A percentile compares a stretch with the other conserved stretches of the same genome.
phyloP scores from a whole-genome alignment of 2,113 vertebrate genomes.

The Osmerus eperlanus region DNA sequence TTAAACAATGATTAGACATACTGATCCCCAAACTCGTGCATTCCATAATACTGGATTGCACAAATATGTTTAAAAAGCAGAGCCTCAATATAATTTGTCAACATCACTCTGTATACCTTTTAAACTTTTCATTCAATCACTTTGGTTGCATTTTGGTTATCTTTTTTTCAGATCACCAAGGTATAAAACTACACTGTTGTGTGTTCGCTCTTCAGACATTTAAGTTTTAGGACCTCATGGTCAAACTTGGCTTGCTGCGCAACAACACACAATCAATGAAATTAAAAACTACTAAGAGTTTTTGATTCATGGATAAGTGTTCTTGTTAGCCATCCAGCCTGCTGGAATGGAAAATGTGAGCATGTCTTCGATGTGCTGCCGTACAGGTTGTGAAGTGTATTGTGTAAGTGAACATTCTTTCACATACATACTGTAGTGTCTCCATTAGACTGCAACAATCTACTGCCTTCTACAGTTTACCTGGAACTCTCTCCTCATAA shows the following conservation, averaged over 20 bases:
- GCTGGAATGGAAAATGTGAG: constrained; percentile 58
- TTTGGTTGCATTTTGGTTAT: constrained; percentile 65
- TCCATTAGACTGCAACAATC: constrained; percentile 13
- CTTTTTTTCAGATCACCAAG: constrained; percentile 72
- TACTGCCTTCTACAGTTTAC: constrained; percentile 57
- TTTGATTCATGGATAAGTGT: background rate
- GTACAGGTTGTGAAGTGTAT: constrained; percentile 54
- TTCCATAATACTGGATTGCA: too few species aligned
- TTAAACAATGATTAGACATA: background rate
- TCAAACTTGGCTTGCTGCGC: too few species aligned
- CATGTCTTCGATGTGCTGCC: constrained; percentile 46
- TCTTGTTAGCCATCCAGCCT: constrained; percentile 26
- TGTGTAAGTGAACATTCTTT: constrained; percentile 62
- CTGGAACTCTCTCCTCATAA: constrained; percentile 1
- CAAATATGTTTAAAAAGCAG: background rate
- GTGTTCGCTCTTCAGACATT: too few species aligned
- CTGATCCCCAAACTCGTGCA: constrained; percentile 1
- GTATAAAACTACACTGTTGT: constrained; percentile 82
- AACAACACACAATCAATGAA: background rate
- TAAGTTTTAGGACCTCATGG: too few species aligned
- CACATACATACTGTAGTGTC: constrained; percentile 4
- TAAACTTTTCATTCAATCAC: constrained; percentile 20
- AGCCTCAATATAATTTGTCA: constrained; percentile 22
- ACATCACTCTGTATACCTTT: constrained; percentile 18
- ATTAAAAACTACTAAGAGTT: constrained; percentile 7